Evolutionary conservation across 2,797 vertebrate genomes (phyloP), one percentile per base, ranked within the genome.

Genomic region (Bradypodion pumilum): DNA sequence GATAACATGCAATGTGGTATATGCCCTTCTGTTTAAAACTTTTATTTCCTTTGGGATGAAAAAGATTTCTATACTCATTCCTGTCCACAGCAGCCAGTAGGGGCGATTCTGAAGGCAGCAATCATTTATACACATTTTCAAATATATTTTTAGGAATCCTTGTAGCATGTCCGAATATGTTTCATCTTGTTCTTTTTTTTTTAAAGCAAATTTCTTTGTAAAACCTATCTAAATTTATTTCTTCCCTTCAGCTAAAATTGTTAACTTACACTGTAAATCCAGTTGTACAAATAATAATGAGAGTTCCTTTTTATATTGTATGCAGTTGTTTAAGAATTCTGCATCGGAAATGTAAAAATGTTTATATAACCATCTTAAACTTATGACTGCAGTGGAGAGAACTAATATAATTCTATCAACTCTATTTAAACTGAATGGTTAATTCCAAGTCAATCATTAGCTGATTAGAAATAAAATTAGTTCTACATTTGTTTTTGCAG

Each of bases 111-210:
- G 80, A 74, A 56, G 40, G 29, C 69, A 85, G 56, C 5, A n/a
- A 65, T 85, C 78, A 80, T 46, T 42, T 79, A 59, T 78, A 32
- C 19, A 52, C 19, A 27, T 85, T 78, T 80, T 27, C 46, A 80
- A 68, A 80, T 68, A 68, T 66, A 66, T 80, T 78, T 68, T 68
- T 66, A 59, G 29, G 62, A 56, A 80, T 74, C 25, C n/a, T 82
- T 65, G n/a, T 29, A 66, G 44, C 32, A 74, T 27, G 32, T 40
- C 72, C 46, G 32, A 84, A 78, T 63, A 40, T 84, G 78, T 85
- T 74, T 74, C 62, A 80, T 59, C 83, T 74, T 80, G 83, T 56
- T 80, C 44, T 68, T 80, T n/a, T n/a, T n/a, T n/a, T n/a, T n/a
- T 62, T 68, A 16, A 68, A 62, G 13, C 78, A 35, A 27, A 19